Conservation (phyloP, 2,888 invertebrate genomes). For the Callyntrura sp. region DNA sequence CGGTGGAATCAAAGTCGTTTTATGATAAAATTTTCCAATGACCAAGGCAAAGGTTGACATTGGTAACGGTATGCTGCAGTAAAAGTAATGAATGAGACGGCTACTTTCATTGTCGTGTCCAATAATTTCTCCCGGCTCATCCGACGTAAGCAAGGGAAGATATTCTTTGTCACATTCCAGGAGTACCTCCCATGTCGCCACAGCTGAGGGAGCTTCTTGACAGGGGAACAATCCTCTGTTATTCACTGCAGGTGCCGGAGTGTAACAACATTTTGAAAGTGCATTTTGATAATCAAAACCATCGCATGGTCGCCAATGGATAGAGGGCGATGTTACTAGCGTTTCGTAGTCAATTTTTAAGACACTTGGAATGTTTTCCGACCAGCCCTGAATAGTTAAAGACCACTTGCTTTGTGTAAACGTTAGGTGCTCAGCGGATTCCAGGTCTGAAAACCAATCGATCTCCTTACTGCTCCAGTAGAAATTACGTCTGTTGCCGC, state of each 20-base stretch:
- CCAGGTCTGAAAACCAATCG: slow-evolving; percentile 41
- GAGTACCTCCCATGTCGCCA: slow-evolving; percentile 86
- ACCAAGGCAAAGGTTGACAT: slow-evolving; percentile 85
- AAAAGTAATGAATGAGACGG: slow-evolving; percentile 83
- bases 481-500: slow-evolving; percentile 58
- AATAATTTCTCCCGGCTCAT: slow-evolving; percentile 62
- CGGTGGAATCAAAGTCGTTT: neutral
- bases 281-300: slow-evolving; percentile 38
- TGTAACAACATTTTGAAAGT: slow-evolving; percentile 85
- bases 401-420: slow-evolving; percentile 83
- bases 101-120: neutral
- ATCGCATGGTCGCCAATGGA: slow-evolving; percentile 81
- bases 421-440: slow-evolving; percentile 60
- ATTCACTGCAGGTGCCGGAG: slow-evolving; percentile 86
- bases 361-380: slow-evolving; percentile 53
- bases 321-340: slow-evolving; percentile 73
- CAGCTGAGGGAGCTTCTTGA: slow-evolving; percentile 85
- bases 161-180: slow-evolving; percentile 78
- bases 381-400: slow-evolving; percentile 80
- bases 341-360: slow-evolving; percentile 84
- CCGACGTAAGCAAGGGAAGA: slow-evolving; percentile 71
- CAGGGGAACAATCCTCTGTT: slow-evolving; percentile 86
- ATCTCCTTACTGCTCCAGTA: slow-evolving; percentile 25
- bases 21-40: slow-evolving; percentile 84
- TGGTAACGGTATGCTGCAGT: slow-evolving; percentile 85